Evolutionary conservation across 2,888 invertebrate genomes (phyloP), one percentile per base, ranked within the genome.

Genomic region (Xanthorhoe designata): DNA sequence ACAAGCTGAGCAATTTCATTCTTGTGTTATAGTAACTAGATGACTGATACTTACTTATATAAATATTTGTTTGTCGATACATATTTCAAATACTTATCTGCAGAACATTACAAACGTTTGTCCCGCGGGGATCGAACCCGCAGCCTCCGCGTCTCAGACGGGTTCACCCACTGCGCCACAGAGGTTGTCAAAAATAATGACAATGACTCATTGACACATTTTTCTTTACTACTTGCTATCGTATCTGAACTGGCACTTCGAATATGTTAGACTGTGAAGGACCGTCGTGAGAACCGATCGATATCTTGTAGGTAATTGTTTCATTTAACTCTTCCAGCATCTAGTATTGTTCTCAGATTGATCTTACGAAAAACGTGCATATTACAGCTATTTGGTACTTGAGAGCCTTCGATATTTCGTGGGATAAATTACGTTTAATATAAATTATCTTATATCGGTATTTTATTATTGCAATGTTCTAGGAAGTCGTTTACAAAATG

Each of bases 271-370:
- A 24, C 15, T 19, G 50, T 13, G 29, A 58, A 61, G 61, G 61
- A 53, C 35, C 45, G 32, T 18, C 66, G 68, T 74, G 75, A 50
- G 74, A 74, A 19, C 61, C 50, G 75, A 74, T 75, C 66, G 52
- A 73, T 74, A 75, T 74, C 74, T 52, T 15, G 59, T n/a, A n/a
- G n/a, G n/a, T 69, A 66, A 75, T 75, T 75, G 71, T 72, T 71
- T 54, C 57, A 65, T 49, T n/a, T 64, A 68, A 49, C 52, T 47
- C 64, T 64, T 64, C 58, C 53, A 68, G 55, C 29, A 53, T 64
- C 49, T 56, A 57, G 60, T 70, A 72, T 74, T 74, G 72, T 74
- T 69, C 69, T 63, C 42, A 19, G 65, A 55, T 64, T 64, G 63
- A 56, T 68, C 35, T 42, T 17, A 45, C 52, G 54, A 69, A 72